A percentile compares a stretch with the other conserved stretches of the same genome.
Evolutionary conservation across 2,797 vertebrate species (phyloP).

Genomic region (Podarcis lilfordi): DNA sequence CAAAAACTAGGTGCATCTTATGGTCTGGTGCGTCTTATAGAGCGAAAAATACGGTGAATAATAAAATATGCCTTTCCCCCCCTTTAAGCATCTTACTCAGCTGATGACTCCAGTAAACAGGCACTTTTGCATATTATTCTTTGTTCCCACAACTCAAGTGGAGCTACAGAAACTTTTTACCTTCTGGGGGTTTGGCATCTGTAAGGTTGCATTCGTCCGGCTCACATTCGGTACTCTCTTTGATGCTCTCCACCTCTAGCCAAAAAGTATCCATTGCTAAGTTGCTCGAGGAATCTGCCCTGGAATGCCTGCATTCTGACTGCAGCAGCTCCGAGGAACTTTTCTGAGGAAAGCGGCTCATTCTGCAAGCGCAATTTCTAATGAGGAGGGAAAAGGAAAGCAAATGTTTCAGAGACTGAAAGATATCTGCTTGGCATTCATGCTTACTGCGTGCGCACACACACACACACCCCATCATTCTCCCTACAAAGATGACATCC

Average conservation of each 20-base stretch:
- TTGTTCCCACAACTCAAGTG: constrained; percentile 16
- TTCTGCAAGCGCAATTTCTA: constrained; percentile 80
- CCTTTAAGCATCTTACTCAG: neutral
- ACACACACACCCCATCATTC: neutral
- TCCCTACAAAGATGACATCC: neutral
- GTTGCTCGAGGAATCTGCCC: constrained; percentile 79
- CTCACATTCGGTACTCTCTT: constrained; percentile 79
- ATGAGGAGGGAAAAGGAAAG: constrained; percentile 43
- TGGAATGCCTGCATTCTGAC: constrained; percentile 71
- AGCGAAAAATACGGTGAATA: no score
- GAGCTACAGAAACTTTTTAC: constrained; percentile 69
- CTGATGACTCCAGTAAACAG: neutral
- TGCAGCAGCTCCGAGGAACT: constrained; percentile 75
- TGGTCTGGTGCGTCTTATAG: no score
- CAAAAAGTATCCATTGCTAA: constrained; percentile 89
- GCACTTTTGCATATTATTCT: neutral
- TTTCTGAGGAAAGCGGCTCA: constrained; percentile 82
- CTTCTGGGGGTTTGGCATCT: constrained; percentile 86
- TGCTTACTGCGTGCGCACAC: neutral
- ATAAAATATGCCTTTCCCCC: no score
- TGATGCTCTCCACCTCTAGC: constrained; percentile 90
- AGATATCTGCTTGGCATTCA: rapidly evolving
- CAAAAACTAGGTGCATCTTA: no score
- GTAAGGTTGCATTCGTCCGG: constrained; percentile 80
- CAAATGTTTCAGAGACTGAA: neutral